Percentiles rank a stretch among this genome's conserved stretches.
These are phyloP conservation scores for Pardalotus punctatus DNA, from an alignment of 2,113 vertebrate genomes.

Conservation along the genomic window DNA sequence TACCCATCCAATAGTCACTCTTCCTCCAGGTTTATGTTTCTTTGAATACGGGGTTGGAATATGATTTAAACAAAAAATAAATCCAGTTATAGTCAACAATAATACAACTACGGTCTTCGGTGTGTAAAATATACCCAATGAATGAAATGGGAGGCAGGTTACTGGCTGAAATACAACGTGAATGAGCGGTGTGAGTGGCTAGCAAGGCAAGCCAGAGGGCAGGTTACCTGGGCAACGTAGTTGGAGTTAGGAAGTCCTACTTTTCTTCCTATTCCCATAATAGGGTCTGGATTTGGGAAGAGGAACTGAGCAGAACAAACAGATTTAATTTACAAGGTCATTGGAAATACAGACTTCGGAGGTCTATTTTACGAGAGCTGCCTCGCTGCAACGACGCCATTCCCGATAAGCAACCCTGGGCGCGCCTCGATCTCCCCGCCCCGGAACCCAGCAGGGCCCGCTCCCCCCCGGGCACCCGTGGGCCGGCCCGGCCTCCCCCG, in stretches of 20 bases:
- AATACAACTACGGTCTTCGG: background rate
- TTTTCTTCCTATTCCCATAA: fast-evolving
- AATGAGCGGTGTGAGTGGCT: fast-evolving
- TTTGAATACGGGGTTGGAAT: background rate
- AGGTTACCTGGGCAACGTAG: fast-evolving
- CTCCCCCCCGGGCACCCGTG: background rate
- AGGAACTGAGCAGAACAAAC: background rate
- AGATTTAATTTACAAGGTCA: background rate
- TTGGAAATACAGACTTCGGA: background rate
- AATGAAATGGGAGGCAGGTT: background rate
- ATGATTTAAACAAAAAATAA: background rate
- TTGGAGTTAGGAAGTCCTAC: background rate
- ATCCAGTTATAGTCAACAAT: background rate
- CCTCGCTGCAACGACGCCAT: fast-evolving
- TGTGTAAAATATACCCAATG: background rate
- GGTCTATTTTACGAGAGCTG: fast-evolving
- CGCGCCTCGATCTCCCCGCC: fast-evolving
- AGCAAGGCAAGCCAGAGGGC: background rate
- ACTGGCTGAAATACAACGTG: background rate
- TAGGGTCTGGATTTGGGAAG: background rate
- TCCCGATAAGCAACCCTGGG: fast-evolving
- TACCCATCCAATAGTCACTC: background rate
- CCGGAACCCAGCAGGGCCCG: fast-evolving
- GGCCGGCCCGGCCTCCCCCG: background rate
- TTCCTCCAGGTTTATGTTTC: background rate